Evolutionary conservation across 2,113 vertebrate genomes (phyloP).

Genomic region (Electrona antarctica): DNA sequence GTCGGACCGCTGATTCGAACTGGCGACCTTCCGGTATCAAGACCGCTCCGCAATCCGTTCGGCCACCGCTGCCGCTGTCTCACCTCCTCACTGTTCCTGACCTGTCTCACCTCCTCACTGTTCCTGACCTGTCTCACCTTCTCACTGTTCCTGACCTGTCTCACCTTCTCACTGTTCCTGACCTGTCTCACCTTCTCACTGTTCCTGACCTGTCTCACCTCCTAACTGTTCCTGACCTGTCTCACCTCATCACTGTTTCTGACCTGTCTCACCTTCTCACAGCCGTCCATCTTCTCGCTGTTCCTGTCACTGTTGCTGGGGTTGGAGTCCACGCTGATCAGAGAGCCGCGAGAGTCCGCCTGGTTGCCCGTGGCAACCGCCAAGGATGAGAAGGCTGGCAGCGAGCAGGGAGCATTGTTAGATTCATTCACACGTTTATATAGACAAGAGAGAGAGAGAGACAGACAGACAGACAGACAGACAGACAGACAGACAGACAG

Average conservation of each 20-base stretch:
- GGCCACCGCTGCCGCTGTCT: too few species aligned
- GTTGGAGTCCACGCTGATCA: conserved; percentile 97
- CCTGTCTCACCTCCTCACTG: too few species aligned
- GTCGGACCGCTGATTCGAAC: too few species aligned
- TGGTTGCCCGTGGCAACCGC: conserved; percentile 94
- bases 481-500: not conserved
- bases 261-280: conserved; percentile 89
- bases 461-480: not conserved
- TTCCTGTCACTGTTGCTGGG: conserved; percentile 94
- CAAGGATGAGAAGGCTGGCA: conserved; percentile 93
- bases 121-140: too few species aligned
- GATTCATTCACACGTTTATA: conserved; percentile 36
- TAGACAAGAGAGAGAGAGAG: not conserved
- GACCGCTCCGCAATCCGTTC: too few species aligned
- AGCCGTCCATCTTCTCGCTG: conserved; percentile 93
- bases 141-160: too few species aligned
- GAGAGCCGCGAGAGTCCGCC: conserved; percentile 92
- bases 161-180: too few species aligned
- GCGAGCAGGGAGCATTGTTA: conserved; percentile 13
- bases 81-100: too few species aligned
- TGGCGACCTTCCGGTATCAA: too few species aligned
- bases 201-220: too few species aligned
- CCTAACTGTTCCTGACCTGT: too few species aligned
- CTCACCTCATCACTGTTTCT: not conserved
- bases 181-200: too few species aligned